A percentile compares a stretch with the other conserved stretches of the same genome.
phyloP scores from a whole-genome alignment of 2,888 invertebrate species.

The Apeira syringaria region DNA sequence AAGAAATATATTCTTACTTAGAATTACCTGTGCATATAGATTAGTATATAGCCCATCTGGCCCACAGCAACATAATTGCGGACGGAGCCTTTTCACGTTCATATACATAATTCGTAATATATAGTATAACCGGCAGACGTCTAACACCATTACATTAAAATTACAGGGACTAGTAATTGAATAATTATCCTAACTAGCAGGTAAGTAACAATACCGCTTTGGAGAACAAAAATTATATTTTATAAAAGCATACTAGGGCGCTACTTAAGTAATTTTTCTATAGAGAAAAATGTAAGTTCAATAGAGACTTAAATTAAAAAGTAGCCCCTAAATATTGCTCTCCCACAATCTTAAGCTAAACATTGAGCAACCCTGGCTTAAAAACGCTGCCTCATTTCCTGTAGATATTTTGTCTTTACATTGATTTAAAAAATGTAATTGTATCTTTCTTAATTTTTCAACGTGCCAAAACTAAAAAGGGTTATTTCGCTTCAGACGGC shows the following conservation, averaged over 20 bases:
- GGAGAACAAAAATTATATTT: constrained; percentile 65
- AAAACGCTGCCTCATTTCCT: constrained; percentile 21
- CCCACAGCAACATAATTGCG: not conserved
- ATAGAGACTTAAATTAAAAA: constrained; percentile 57
- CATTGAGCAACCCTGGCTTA: constrained; percentile 76
- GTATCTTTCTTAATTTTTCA: too few relatives aligned
- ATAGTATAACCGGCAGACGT: constrained; percentile 60
- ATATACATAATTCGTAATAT: not conserved
- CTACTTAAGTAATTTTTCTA: constrained; percentile 59
- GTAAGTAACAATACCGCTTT: constrained; percentile 79
- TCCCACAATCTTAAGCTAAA: constrained; percentile 71
- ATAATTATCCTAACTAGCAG: constrained; percentile 80
- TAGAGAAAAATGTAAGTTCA: constrained; percentile 59
- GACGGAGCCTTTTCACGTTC: not conserved
- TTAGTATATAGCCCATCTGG: not conserved
- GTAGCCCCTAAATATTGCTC: constrained; percentile 71
- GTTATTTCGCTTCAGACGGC: too few relatives aligned
- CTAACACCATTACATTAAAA: constrained; percentile 75
- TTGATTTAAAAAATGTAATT: too few relatives aligned
- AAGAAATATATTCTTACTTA: not conserved
- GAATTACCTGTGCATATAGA: not conserved
- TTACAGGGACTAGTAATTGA: constrained; percentile 81
- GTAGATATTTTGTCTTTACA: constrained; percentile 16
- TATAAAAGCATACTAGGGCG: constrained; percentile 54
- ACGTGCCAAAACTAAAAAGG: too few relatives aligned